These are phyloP conservation scores for Sceloporus undulatus DNA, from an alignment of 2,113 vertebrate genomes.

Conservation along the genomic window DNA sequence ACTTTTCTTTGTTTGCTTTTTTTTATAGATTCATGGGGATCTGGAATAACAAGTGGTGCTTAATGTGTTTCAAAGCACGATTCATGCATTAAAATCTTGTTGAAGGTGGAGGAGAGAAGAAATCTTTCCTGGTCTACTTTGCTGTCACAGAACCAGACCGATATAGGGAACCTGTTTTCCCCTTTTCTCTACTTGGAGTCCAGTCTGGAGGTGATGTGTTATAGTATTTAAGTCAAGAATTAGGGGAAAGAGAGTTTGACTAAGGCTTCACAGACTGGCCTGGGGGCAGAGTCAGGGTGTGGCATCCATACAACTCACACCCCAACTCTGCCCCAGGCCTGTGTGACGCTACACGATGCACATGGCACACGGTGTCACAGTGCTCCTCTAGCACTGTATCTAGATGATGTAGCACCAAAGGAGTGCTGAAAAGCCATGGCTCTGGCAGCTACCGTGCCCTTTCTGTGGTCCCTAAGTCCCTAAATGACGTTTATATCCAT, in stretches of 20 bases:
- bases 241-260: not conserved
- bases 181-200: not conserved
- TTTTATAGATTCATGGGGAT: conserved; percentile 7
- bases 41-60: conserved; percentile 11
- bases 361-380: too few species aligned
- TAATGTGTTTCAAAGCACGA: conserved; percentile 7
- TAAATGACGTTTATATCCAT: not conserved
- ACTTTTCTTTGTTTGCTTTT: conserved; percentile 23
- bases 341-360: too few species aligned
- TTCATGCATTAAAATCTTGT: not conserved
- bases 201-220: not conserved
- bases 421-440: too few species aligned
- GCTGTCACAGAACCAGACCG: too few species aligned
- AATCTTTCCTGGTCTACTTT: not conserved
- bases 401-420: too few species aligned
- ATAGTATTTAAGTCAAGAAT: not conserved
- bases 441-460: too few species aligned
- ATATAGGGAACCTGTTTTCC: not conserved
- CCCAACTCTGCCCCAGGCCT: too few species aligned
- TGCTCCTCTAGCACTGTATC: too few species aligned
- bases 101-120: not conserved
- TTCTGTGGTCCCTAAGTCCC: not conserved
- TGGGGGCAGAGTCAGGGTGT: too few species aligned
- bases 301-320: too few species aligned
- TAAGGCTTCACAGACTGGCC: too few species aligned